Conservation (phyloP, 2,113 vertebrate genomes). For the Rostratula benghalensis region DNA sequence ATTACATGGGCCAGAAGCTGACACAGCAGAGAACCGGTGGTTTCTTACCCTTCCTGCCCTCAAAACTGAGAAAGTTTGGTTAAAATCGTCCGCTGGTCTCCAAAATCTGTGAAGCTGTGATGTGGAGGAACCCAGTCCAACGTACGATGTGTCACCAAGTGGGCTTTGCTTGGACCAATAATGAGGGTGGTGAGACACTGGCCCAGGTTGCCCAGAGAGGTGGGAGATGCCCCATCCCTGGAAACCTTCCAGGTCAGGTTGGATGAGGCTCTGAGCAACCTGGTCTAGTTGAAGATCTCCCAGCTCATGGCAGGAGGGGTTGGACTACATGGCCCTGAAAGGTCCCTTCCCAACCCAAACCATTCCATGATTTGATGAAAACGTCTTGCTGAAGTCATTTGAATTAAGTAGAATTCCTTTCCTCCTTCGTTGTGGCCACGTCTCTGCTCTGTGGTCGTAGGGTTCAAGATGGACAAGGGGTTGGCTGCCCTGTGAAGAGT, state of each 20-base stretch:
- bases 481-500: not conserved
- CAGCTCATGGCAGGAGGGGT: not conserved
- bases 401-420: not conserved
- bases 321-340: not conserved
- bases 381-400: not conserved
- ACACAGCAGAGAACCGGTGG: not conserved
- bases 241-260: not conserved
- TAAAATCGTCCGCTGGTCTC: not conserved
- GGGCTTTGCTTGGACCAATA: not conserved
- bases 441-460: not conserved
- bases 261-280: not conserved
- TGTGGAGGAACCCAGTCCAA: rapidly evolving
- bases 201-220: not conserved
- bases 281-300: not conserved
- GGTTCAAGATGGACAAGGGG: not conserved
- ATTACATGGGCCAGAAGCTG: not conserved
- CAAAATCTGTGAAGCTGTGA: rapidly evolving
- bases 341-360: not conserved
- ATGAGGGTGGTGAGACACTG: not conserved
- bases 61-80: not conserved
- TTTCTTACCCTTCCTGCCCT: not conserved
- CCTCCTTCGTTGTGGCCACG: not conserved
- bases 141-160: rapidly evolving
- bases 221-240: not conserved
- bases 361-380: rapidly evolving